Percentiles rank a stretch among this genome's conserved stretches.
Evolutionary conservation across 2,113 vertebrate species (phyloP).

Genomic region (Quiscalus mexicanus): DNA sequence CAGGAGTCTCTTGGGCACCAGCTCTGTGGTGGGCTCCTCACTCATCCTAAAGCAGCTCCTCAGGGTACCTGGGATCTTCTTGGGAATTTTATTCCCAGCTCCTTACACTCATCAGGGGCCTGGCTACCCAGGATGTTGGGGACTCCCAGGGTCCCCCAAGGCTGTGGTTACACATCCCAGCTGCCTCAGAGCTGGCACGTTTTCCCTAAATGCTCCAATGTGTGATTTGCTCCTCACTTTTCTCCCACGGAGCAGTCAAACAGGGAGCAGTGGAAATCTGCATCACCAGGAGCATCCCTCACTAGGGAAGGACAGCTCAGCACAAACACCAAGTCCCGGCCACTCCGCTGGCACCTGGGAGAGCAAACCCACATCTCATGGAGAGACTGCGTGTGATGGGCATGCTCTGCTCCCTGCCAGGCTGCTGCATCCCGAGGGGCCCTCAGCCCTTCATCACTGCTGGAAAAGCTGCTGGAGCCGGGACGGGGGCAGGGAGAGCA

Average conservation of each 20-base stretch:
- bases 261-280: accelerated
- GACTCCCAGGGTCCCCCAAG: accelerated
- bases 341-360: accelerated
- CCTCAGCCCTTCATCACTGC: background rate
- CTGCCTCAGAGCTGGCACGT: accelerated
- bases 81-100: background rate
- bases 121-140: background rate
- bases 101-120: background rate
- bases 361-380: background rate
- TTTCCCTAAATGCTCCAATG: background rate
- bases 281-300: background rate
- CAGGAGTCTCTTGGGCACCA: accelerated
- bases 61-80: accelerated
- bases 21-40: background rate
- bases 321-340: accelerated
- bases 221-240: background rate
- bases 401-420: accelerated
- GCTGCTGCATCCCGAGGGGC: background rate
- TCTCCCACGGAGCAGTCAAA: background rate
- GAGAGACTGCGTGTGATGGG: accelerated
- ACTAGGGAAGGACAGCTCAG: background rate
- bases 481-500: background rate
- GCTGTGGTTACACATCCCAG: background rate
- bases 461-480: accelerated
- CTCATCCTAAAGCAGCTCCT: background rate